A percentile compares a stretch with the other conserved stretches of the same genome.
Conservation (phyloP, 2,797 vertebrate genomes). For the Hydrocynus forskahlii region DNA sequence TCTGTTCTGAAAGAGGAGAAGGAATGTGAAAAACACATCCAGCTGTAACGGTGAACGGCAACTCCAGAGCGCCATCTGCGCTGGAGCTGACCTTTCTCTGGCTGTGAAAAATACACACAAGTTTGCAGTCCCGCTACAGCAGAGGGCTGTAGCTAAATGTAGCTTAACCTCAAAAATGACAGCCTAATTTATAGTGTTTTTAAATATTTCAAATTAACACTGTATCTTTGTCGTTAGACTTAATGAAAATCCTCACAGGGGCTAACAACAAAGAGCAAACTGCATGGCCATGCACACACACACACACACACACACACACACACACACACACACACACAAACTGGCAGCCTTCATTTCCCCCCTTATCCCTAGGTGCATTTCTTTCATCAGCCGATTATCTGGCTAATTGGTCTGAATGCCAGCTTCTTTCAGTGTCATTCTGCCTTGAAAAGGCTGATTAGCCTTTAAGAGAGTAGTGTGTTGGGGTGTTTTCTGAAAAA, state of each 20-base stretch:
- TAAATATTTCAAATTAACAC: neutral
- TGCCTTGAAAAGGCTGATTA: slow-evolving; percentile 10
- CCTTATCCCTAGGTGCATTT: neutral
- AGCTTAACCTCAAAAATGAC: neutral
- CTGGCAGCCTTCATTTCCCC: neutral
- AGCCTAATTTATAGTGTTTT: neutral
- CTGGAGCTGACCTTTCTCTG: slow-evolving; percentile 44
- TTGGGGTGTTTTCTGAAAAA: neutral
- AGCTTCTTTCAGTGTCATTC: neutral
- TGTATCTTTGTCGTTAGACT: neutral
- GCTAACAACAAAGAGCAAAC: neutral
- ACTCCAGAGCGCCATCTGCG: slow-evolving; percentile 43
- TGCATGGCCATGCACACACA: neutral
- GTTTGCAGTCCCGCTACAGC: neutral
- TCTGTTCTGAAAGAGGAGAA: slow-evolving; percentile 13
- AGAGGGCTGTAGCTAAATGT: neutral
- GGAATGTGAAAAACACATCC: slow-evolving; percentile 41
- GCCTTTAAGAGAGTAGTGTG: neutral
- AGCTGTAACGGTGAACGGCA: slow-evolving; percentile 38
- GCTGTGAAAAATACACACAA: slow-evolving; percentile 25
- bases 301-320: too few species aligned
- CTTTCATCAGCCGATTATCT: neutral
- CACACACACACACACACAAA: neutral
- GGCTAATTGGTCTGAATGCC: slow-evolving; percentile 11
- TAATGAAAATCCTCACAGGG: neutral